These are phyloP conservation scores for Cervus canadensis DNA, from an alignment of 2,113 vertebrate species.

Conservation along the genomic window DNA sequence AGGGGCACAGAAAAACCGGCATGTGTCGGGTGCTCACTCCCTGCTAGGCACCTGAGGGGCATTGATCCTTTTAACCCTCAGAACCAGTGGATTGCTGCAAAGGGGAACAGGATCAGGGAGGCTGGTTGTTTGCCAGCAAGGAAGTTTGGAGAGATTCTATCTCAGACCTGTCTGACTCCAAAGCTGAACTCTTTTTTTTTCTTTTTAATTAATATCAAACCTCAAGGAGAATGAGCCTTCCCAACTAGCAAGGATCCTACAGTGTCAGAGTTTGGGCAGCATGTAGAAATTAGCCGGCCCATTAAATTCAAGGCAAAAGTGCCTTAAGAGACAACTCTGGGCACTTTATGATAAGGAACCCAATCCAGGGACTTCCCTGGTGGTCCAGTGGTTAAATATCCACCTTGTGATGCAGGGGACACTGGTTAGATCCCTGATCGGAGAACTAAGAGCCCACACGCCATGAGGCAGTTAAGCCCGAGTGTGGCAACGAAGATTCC, in stretches of 20 bases:
- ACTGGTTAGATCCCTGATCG: not conserved
- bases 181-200: not conserved
- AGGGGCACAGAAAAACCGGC: not conserved
- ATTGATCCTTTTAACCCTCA: not conserved
- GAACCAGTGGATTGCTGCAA: not conserved
- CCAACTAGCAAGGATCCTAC: not conserved
- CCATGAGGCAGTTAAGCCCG: not conserved
- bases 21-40: fast-evolving
- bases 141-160: not conserved
- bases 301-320: not conserved
- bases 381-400: not conserved
- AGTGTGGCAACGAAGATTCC: not conserved
- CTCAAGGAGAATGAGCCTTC: not conserved
- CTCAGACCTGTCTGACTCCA: not conserved
- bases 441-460: not conserved
- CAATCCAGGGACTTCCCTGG: not conserved
- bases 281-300: not conserved
- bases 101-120: not conserved
- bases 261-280: not conserved
- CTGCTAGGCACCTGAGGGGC: not conserved
- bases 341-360: not conserved
- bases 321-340: not conserved
- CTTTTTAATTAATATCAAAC: not conserved
- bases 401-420: not conserved
- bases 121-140: not conserved